Evolutionary conservation across 1,140 invertebrate species (phyloP), one percentile per base, ranked within the genome.

Genomic region (Eumeta japonica): DNA sequence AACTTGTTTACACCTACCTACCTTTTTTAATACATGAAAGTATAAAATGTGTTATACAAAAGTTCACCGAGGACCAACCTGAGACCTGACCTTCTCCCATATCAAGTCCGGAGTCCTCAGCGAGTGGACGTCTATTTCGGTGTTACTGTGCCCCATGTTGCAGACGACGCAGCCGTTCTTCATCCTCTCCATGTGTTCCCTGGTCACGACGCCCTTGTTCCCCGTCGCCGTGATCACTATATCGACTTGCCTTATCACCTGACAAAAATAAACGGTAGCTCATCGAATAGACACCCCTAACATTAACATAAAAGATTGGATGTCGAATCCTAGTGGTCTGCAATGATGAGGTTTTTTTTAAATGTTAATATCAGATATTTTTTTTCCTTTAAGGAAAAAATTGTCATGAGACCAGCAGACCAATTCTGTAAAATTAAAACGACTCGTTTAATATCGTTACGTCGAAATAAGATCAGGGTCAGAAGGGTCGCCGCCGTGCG

Each of bases 131-230:
- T 97, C 95, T 50, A 98, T 94, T 82, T 98, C 95, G 11, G 93
- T 97, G 75, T 98, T 97, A 34, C 92, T 96, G 76, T 97, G 94
- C 0, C 94, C 94, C 93, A 98, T 98, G 76, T 97, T 97, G 74
- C 94, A 97, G 0, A 98, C 85, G 38, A 97, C 91, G 64, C 93
- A 95, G 31, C 94, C 94, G 60, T 90, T 95, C 78, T 96, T 96
- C 89, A 97, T 92, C 55, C 93, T 87, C 74, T 97, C 94, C 90
- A 97, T 93, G 58, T 96, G 91, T 50, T 94, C 90, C 10, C 94
- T 80, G 4, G 89, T 92, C 16, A 98, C 92, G 11, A 97, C 93
- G 61, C 95, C 94, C 76, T 97, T 98, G 68, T 97, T 97, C 19
- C 94, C 94, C 4, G 94, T 96, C 28, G 94, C 94, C 10, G 94